Base-by-base conservation (phyloP, 2,797 vertebrate species). In the Lagodon rhomboides region DNA sequence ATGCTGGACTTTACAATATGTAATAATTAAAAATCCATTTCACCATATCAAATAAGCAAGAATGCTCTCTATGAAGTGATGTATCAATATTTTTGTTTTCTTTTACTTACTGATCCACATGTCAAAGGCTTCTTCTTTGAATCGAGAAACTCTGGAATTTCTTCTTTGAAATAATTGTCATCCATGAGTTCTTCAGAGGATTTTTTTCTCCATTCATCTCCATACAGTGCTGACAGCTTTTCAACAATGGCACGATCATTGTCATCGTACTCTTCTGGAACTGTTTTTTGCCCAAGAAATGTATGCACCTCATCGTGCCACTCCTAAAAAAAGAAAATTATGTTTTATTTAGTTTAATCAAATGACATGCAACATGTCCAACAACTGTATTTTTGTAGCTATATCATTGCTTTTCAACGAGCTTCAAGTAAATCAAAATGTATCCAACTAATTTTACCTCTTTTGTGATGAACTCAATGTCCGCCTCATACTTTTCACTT, bases 391-490 rank as follows among this genome's bases (percentile, higher is more conserved):
- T 30, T 59, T 38, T 25, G 12, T 15, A 56, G 47, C 12, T 27
- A 34, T 7, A 47, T 38, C 43, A 44, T 15, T 13, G 5, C 3
- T 11, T 43, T 68, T 50, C 1, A 17, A n/a, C 17, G 15, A 67
- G 41, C 7, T 73, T 41, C 3, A 16, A 44, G 43, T 44, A 44
- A 44, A 44, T 15, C 34, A 34, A 44, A 44, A 44, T 1, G 5
- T 15, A 15, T 44, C 16, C 3, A 15, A 15, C 13, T 44, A 3
- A 15, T 44, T 44, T 5, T 44, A 44, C 43, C 87, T 89, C 56
- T 47, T 25, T n/a, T 68, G 65, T 44, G 1, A 91, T 92, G 25
- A 90, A 91, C 56, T 90, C 87, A 44, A 92, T 87, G 1, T 89
- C 58, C 67, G 87, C 89, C 5, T 83, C 80, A 62, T 79, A 91